phyloP scores from a whole-genome alignment of 2,888 invertebrate species.

The Athalia rosae region DNA sequence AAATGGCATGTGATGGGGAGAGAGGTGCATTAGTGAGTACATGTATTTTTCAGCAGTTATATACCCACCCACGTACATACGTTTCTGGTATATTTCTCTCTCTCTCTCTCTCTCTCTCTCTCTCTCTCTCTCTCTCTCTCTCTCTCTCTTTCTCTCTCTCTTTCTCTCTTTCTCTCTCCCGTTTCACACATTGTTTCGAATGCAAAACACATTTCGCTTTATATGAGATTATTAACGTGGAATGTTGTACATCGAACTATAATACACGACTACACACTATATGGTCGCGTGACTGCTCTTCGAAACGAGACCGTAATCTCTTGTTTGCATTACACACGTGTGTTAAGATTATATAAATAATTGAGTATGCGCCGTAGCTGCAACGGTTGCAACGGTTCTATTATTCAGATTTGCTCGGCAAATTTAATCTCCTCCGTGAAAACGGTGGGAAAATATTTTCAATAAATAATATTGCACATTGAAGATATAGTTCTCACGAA shows the following conservation, averaged over 20 bases:
- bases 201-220: too few relatives aligned
- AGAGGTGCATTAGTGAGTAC: constrained; percentile 30
- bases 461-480: neutral
- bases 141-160: neutral
- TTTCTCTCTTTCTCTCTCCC: too few relatives aligned
- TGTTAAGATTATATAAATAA: constrained; percentile 3
- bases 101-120: neutral
- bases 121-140: neutral
- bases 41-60: constrained; percentile 33
- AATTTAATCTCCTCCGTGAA: too few relatives aligned
- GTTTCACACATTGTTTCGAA: too few relatives aligned
- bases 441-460: too few relatives aligned
- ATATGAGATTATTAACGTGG: too few relatives aligned
- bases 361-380: neutral
- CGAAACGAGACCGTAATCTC: constrained; percentile 16
- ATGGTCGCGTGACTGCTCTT: neutral
- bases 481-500: neutral
- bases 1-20: constrained; percentile 2
- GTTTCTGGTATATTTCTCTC: neutral
- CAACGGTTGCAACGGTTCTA: neutral
- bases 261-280: too few relatives aligned
- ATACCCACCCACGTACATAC: neutral
- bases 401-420: neutral
- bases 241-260: too few relatives aligned
- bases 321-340: constrained; percentile 25